Evolutionary conservation across 2,888 invertebrate species (phyloP), one percentile per base, ranked within the genome.

Genomic region (Lucinisca nassula): DNA sequence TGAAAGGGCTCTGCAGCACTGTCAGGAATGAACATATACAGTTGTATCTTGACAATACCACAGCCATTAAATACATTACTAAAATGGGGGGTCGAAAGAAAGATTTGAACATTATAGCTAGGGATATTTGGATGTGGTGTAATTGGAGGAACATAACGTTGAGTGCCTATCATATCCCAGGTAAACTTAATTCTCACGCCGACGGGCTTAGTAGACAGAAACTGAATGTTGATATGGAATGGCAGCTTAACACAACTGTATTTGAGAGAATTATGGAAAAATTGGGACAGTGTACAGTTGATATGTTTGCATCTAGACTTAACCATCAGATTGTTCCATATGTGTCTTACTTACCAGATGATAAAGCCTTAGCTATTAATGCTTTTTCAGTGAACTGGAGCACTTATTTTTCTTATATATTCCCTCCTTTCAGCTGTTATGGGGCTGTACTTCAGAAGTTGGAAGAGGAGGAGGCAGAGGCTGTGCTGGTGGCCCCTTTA

Each of bases 371-470:
- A 27, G 67, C 74, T 67, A 67, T 85, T 21, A 79, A 90, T 74
- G 90, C 87, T 8, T 90, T 90, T 82, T 80, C 85, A 4, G 6
- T 75, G 30, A 49, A 4, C 3, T 79, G 83, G 80, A 83, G 24
- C 37, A 30, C 73, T 4, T 40, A 32, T 40, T 17, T 40, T 51
- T 24, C 24, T 37, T 72, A 77, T 73, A 51, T 80, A 21, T 92
- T 92, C 74, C 85, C 83, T 67, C 90, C 90, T 81, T 92, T 90
- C 72, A 87, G 89, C 61, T 38, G 90, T 1, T 38, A 88, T 1
- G 70, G 51, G 14, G 75, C 67, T 75, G 74, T 82, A 1, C 27
- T 92, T 8, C 79, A 82, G 76, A 88, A 92, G 58, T 4, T 92
- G 3, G 21, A 32, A 51, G 21, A 32, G 55, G 86, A 88, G 61